A percentile compares a stretch with the other conserved stretches of the same genome.
These are phyloP conservation scores for Clarias platycephalus DNA, from an alignment of 2,797 vertebrate species.

Conservation along the genomic window DNA sequence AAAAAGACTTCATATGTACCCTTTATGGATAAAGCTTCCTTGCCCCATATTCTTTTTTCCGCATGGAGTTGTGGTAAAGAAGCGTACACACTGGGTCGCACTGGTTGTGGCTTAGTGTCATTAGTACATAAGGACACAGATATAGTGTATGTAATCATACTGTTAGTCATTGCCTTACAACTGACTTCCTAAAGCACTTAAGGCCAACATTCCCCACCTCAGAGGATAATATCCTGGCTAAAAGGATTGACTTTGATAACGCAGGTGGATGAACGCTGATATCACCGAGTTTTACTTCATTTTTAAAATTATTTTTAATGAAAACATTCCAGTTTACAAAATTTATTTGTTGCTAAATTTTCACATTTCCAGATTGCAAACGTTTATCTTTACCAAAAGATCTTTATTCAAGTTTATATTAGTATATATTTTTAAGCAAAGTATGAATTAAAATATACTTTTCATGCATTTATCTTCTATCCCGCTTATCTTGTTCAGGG, in stretches of 20 bases:
- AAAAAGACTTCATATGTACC: neutral
- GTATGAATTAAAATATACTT: too few species aligned
- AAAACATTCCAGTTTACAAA: neutral
- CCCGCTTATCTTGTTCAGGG: too few species aligned
- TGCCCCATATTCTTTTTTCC: neutral
- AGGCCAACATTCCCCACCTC: neutral
- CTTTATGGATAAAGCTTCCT: neutral
- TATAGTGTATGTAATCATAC: neutral
- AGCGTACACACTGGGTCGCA: neutral
- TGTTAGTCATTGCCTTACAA: neutral
- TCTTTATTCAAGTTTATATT: too few species aligned
- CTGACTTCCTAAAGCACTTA: neutral
- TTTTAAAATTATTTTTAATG: neutral
- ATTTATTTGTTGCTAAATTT: neutral
- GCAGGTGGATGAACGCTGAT: neutral
- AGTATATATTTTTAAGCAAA: too few species aligned
- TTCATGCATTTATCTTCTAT: too few species aligned
- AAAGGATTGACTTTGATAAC: neutral
- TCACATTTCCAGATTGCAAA: neutral
- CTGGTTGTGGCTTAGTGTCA: neutral
- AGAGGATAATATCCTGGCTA: neutral
- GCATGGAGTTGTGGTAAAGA: too few species aligned
- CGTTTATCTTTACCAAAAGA: too few species aligned
- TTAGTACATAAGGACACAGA: neutral
- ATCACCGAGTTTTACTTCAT: neutral